Evolutionary conservation across 2,888 invertebrate species (phyloP).

Genomic region (Pristionchus fissidentatus): DNA sequence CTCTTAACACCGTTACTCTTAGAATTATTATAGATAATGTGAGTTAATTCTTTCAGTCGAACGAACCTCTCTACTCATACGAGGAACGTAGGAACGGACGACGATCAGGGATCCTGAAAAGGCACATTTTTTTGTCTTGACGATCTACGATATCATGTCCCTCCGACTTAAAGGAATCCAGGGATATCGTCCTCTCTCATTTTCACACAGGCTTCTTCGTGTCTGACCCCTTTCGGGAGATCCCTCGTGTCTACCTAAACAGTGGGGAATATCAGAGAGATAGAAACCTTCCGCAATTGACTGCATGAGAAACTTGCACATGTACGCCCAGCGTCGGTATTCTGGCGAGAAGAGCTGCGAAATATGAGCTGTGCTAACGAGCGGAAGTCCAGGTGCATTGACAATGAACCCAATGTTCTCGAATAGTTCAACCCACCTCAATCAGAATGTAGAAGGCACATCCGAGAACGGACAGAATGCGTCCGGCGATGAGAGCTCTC

Average conservation of each 20-base stretch:
- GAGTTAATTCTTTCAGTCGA: no score
- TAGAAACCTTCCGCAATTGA: constrained; percentile 4
- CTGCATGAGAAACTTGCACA: constrained; percentile 36
- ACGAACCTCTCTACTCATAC: constrained; percentile 5
- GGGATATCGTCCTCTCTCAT: no score
- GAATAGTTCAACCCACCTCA: background rate
- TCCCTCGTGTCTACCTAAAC: no score
- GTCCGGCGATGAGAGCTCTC: constrained; percentile 15
- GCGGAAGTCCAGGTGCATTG: background rate
- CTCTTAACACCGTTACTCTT: no score
- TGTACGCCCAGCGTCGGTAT: constrained; percentile 4
- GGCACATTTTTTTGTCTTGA: background rate
- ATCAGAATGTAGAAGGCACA: constrained; percentile 32
- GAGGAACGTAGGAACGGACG: constrained; percentile 41
- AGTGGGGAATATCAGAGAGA: no score
- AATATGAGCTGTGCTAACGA: background rate
- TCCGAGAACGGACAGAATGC: background rate
- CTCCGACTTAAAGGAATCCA: background rate
- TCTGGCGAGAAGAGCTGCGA: background rate
- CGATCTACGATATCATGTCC: background rate
- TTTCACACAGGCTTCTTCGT: no score
- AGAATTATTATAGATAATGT: background rate
- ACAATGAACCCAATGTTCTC: background rate
- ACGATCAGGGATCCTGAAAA: constrained; percentile 30
- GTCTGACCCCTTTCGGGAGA: no score